phyloP scores from a whole-genome alignment of 2,113 vertebrate genomes.

The Pycnonotus jocosus region DNA sequence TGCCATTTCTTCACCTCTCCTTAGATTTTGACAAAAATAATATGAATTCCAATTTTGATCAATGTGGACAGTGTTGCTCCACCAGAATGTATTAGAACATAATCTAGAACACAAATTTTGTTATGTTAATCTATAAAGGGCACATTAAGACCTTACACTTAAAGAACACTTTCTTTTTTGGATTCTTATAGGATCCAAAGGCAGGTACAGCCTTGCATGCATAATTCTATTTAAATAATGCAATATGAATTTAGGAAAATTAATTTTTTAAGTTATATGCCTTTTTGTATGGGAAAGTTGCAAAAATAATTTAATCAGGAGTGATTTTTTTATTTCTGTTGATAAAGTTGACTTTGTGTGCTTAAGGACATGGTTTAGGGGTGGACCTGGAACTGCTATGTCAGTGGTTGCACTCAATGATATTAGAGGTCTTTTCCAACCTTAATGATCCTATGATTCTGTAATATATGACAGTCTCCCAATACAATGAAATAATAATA shows the following conservation, averaged over 20 bases:
- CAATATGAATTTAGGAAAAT: neutral
- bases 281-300: neutral
- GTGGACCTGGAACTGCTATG: neutral
- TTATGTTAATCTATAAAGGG: neutral
- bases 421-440: neutral
- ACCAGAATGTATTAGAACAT: neutral
- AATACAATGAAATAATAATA: neutral
- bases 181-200: neutral
- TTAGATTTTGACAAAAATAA: neutral
- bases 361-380: neutral
- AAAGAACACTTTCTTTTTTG: neutral
- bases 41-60: neutral
- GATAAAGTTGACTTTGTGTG: neutral
- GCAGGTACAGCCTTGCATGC: neutral
- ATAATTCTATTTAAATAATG: neutral
- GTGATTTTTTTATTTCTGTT: neutral
- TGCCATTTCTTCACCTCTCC: neutral
- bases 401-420: neutral
- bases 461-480: neutral
- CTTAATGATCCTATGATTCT: neutral
- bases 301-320: neutral
- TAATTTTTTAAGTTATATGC: fast-evolving
- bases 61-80: neutral
- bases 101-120: neutral
- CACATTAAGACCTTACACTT: neutral